These are phyloP conservation scores for Denticeps clupeoides DNA, from an alignment of 2,797 vertebrate genomes.

Conservation along the genomic window DNA sequence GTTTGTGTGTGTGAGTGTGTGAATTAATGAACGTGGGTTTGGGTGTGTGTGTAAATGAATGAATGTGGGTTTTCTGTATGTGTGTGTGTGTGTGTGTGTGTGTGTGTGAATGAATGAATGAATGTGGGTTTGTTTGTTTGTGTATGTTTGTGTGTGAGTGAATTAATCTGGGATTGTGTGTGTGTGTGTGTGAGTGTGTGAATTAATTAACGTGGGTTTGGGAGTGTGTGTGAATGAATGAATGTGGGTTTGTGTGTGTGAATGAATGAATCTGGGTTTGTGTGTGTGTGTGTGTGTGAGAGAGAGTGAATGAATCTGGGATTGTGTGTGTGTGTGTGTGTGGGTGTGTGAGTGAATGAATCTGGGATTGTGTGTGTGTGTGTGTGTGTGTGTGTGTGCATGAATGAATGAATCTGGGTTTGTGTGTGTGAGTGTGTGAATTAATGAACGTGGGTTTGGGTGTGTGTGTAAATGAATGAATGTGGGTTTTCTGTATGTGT, in stretches of 20 bases:
- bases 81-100: background rate
- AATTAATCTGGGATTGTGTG: background rate
- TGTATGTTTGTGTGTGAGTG: constrained; percentile 14
- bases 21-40: background rate
- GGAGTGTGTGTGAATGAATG: background rate
- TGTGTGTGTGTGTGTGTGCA: too few species aligned
- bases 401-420: too few species aligned
- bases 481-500: too few species aligned
- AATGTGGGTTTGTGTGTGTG: background rate
- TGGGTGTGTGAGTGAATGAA: too few species aligned
- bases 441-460: constrained; percentile 1
- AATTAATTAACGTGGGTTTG: constrained; percentile 5
- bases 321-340: too few species aligned
- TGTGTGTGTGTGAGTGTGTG: constrained; percentile 10
- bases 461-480: background rate
- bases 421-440: too few species aligned
- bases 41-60: background rate
- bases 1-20: constrained; percentile 13
- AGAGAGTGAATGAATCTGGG: background rate
- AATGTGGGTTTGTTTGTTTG: background rate
- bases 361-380: too few species aligned
- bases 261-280: too few species aligned
- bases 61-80: background rate
- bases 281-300: background rate
- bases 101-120: background rate